Conservation (phyloP, 2,113 vertebrate genomes). For the Esox niger region DNA sequence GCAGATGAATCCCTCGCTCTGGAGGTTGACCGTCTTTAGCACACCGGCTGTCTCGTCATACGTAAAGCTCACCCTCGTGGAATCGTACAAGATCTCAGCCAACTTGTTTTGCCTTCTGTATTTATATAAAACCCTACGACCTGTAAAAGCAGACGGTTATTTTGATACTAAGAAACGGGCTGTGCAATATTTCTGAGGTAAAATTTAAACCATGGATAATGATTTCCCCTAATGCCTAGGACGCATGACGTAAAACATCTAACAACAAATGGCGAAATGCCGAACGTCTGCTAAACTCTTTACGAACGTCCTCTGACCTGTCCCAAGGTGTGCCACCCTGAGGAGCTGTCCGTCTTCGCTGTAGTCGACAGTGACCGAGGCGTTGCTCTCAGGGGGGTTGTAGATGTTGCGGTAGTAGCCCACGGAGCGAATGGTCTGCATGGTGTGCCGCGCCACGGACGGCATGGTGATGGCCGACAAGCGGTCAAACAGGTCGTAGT, state of each 20-base stretch:
- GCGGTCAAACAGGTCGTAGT: conserved; percentile 88
- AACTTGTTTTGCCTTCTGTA: conserved; percentile 92
- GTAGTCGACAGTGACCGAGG: conserved; percentile 94
- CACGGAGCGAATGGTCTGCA: conserved; percentile 96
- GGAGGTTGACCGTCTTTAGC: conserved; percentile 95
- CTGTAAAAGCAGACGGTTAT: conserved; percentile 33
- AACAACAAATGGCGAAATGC: no score
- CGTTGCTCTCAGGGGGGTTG: conserved; percentile 94
- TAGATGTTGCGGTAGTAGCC: conserved; percentile 99
- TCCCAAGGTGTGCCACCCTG: conserved; percentile 90
- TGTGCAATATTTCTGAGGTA: no score
- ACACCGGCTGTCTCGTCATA: conserved; percentile 96
- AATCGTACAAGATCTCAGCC: conserved; percentile 95
- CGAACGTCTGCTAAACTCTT: no score
- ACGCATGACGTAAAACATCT: no score
- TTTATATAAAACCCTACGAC: conserved; percentile 90
- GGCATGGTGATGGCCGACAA: conserved; percentile 97
- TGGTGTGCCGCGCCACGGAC: conserved; percentile 95
- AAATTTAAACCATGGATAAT: no score
- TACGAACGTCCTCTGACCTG: conserved; percentile 83
- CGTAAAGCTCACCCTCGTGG: conserved; percentile 95
- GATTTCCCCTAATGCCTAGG: no score
- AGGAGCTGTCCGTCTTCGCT: conserved; percentile 73
- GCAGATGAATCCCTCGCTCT: conserved; percentile 98
- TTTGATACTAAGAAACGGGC: no score